A percentile compares a stretch with the other conserved stretches of the same genome.
Evolutionary conservation across 2,113 vertebrate genomes (phyloP).

Genomic region (Bungarus multicinctus): DNA sequence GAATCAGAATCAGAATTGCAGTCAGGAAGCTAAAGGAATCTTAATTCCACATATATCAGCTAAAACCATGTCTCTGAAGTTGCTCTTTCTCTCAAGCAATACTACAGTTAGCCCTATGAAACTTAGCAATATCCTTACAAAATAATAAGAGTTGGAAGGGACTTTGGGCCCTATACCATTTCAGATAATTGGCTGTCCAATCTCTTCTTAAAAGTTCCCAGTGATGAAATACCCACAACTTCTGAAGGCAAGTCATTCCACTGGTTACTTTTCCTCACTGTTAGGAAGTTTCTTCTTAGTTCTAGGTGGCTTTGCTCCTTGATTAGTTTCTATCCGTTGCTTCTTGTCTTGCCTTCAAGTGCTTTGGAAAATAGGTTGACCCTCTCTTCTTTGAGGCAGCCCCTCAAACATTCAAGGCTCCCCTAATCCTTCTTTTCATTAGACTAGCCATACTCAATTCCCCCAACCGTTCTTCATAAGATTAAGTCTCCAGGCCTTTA

Average conservation of each 20-base stretch:
- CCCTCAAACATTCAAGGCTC: neutral
- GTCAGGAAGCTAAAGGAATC: neutral
- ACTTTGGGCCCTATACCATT: neutral
- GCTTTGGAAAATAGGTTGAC: neutral
- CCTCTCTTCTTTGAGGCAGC: neutral
- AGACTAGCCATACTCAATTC: neutral
- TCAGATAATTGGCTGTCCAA: neutral
- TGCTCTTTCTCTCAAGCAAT: neutral
- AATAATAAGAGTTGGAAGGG: no score
- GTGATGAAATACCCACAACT: neutral
- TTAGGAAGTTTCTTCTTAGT: neutral
- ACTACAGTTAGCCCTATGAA: neutral
- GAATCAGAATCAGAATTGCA: neutral
- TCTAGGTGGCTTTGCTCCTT: neutral
- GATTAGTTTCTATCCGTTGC: neutral
- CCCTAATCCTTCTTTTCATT: neutral
- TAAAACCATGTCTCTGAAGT: neutral
- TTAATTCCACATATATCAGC: neutral
- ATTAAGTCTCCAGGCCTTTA: neutral
- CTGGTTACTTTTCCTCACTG: neutral
- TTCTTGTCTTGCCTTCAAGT: neutral
- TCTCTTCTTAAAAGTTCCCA: neutral
- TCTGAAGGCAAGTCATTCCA: neutral
- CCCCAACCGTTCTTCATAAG: neutral
- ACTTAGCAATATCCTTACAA: neutral